Percentiles rank a stretch among this genome's conserved stretches.
phyloP scores from a whole-genome alignment of 2,113 vertebrate species.

The Ranitomeya variabilis region DNA sequence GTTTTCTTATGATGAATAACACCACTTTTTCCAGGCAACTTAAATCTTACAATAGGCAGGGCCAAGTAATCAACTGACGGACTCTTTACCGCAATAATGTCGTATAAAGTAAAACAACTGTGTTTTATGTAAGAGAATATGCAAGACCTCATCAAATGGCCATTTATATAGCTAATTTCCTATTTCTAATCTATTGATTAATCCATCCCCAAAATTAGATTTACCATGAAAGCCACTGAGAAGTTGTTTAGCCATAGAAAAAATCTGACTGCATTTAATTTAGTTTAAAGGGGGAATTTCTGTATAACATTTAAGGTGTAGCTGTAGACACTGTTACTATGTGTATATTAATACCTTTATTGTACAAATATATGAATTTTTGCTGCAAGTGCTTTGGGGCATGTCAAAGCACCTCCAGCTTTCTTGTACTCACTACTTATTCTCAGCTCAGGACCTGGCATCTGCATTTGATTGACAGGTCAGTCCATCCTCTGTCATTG shows the following conservation, averaged over 20 bases:
- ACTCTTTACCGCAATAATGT: background rate
- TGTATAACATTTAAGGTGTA: too few relatives aligned
- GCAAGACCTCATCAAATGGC: background rate
- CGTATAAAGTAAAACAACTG: background rate
- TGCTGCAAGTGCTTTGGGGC: too few relatives aligned
- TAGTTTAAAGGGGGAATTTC: background rate
- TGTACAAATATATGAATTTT: too few relatives aligned
- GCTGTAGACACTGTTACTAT: too few relatives aligned
- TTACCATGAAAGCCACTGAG: background rate
- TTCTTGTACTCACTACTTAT: too few relatives aligned
- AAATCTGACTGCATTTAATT: background rate
- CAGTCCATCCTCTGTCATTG: too few relatives aligned
- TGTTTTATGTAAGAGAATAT: background rate
- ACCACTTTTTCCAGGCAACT: background rate
- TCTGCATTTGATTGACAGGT: too few relatives aligned
- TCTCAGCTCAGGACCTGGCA: too few relatives aligned
- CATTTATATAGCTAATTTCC: background rate
- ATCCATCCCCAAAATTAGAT: background rate
- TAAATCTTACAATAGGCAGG: background rate
- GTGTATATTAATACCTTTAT: too few relatives aligned
- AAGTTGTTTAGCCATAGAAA: background rate
- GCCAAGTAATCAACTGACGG: background rate
- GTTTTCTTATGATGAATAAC: slow-evolving; percentile 22
- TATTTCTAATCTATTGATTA: background rate
- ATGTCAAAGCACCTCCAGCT: too few relatives aligned